Evolutionary conservation across 2,113 vertebrate genomes (phyloP).

Genomic region (Oriolus oriolus): DNA sequence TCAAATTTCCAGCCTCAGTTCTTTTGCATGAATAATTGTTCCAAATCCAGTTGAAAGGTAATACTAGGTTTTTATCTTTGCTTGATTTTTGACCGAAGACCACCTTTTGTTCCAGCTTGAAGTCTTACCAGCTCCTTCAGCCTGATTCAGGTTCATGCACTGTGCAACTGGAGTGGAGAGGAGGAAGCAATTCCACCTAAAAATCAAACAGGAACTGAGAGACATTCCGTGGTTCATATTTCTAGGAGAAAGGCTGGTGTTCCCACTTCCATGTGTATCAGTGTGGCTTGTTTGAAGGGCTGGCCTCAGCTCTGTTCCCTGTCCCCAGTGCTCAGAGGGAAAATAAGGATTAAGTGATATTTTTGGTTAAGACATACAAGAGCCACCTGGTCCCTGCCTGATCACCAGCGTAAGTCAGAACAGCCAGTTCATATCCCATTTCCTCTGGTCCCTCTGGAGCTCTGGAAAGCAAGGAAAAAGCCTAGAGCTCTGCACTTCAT

Average conservation of each 20-base stretch:
- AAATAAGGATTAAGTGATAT: conserved; percentile 37
- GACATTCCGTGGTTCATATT: not conserved
- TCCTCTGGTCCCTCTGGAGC: not conserved
- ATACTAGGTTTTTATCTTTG: not conserved
- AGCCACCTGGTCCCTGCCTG: conserved; percentile 28
- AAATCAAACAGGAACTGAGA: not conserved
- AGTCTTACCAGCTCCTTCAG: not conserved
- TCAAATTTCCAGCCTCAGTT: not conserved
- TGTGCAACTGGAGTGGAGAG: not conserved
- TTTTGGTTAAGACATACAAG: conserved; percentile 23
- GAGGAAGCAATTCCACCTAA: not conserved
- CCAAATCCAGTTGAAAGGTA: not conserved
- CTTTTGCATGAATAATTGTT: not conserved
- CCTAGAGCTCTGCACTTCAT: not conserved
- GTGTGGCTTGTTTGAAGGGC: not conserved
- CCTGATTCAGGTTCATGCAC: not conserved
- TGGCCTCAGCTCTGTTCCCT: not conserved
- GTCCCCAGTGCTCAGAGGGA: not conserved
- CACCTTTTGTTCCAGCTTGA: not conserved
- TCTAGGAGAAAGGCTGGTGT: not conserved
- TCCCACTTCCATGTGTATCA: not conserved
- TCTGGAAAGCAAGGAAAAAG: not conserved
- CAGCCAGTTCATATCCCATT: not conserved
- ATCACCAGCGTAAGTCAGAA: not conserved
- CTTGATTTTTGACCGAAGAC: not conserved